Evolutionary conservation across 2,113 vertebrate genomes (phyloP), one percentile per base, ranked within the genome.

Genomic region (Ailuropoda melanoleuca): DNA sequence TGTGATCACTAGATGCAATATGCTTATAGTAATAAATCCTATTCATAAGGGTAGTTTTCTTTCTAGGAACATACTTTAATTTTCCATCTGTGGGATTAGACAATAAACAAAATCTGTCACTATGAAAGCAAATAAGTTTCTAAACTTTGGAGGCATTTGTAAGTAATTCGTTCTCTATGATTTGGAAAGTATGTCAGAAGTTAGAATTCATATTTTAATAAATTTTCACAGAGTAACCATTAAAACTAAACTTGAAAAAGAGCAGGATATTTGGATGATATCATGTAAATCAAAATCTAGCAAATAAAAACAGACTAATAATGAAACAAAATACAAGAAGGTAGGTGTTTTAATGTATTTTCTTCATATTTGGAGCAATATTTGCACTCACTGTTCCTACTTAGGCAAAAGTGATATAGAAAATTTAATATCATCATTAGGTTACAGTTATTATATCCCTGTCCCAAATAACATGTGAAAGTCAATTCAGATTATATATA

Each of bases 161-260:
- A 81, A 96, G 29, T 55, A 78, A 89, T 78, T 90, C 6, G 10
- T 66, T 43, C 15, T 53, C 29, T 62, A 19, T 58, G 11, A 95
- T 72, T 90, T 80, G 8, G 26, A 77, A 60, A 89, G 23, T 23
- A 91, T 89, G 37, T 93, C 29, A 87, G 88, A 92, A 24, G 21
- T 82, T 82, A 80, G 9, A 81, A 74, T 46, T 89, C 6, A 88
- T 21, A 80, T 53, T 77, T 60, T 56, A n/a, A 55, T 43, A 93
- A 56, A 66, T 84, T 87, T 81, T 82, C 23, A 97, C 12, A 83
- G 92, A 58, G 12, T 95, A 84, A 90, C 56, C 19, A 64, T n/a
- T 66, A 81, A 95, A 93, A 75, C 14, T 68, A 74, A 64, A 85
- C 50, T 93, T 37, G 43, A 86, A 97, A 89, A 92, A 82, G 58